Evolutionary conservation across 2,113 vertebrate species (phyloP).

Genomic region (Monopterus albus): DNA sequence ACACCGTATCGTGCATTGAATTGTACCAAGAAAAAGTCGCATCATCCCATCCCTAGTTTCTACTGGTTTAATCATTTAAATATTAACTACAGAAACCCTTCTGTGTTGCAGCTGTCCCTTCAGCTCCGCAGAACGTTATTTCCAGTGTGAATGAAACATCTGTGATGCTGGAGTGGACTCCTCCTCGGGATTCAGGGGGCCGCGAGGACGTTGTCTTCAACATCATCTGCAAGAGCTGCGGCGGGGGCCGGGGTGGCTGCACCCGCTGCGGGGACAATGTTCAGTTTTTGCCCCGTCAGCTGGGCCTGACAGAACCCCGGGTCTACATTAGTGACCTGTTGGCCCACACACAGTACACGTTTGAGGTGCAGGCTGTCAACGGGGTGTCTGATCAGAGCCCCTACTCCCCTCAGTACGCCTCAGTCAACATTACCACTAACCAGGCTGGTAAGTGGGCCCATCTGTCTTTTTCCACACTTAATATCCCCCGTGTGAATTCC

Average conservation of each 20-base stretch:
- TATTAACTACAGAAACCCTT: not conserved
- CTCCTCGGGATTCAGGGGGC: slow-evolving; percentile 90
- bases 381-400: slow-evolving; percentile 98
- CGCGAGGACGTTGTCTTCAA: slow-evolving; percentile 96
- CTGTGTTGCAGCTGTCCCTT: slow-evolving; percentile 88
- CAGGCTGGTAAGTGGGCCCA: slow-evolving; percentile 91
- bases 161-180: slow-evolving; percentile 93
- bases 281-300: slow-evolving; percentile 94
- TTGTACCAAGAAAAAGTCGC: no score
- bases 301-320: slow-evolving; percentile 91
- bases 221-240: slow-evolving; percentile 98
- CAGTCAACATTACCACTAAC: slow-evolving; percentile 99
- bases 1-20: no score
- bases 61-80: not conserved
- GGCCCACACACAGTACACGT: slow-evolving; percentile 98
- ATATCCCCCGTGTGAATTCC: slow-evolving; percentile 37
- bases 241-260: slow-evolving; percentile 90
- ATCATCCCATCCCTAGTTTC: no score
- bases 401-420: slow-evolving; percentile 93
- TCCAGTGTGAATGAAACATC: slow-evolving; percentile 98
- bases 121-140: slow-evolving; percentile 90
- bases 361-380: slow-evolving; percentile 97
- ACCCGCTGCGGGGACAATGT: slow-evolving; percentile 97
- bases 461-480: slow-evolving; percentile 54
- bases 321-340: slow-evolving; percentile 96